These are phyloP conservation scores for Diaphora mendica DNA, from an alignment of 2,888 invertebrate species.

Conservation along the genomic window DNA sequence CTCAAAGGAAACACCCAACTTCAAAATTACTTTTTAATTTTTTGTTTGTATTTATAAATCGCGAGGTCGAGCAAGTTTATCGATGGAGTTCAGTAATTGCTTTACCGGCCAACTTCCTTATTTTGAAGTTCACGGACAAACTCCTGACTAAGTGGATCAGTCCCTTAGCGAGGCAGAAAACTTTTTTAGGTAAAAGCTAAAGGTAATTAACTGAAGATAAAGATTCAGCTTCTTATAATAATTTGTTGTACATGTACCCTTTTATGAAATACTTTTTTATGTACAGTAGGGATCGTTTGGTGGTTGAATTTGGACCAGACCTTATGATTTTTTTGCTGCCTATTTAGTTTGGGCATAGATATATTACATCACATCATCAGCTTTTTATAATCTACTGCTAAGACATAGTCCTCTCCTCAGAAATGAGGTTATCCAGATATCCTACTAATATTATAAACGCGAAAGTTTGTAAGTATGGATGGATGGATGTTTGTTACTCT, in stretches of 20 bases:
- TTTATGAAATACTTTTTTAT: not conserved
- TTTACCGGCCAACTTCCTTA: conserved; percentile 64
- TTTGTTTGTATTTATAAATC: conserved; percentile 56
- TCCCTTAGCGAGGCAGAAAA: conserved; percentile 54
- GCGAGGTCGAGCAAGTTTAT: conserved; percentile 46
- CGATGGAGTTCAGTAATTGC: conserved; percentile 63
- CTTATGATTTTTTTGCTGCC: not conserved
- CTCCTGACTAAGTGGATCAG: conserved; percentile 67
- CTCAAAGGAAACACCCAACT: conserved; percentile 26
- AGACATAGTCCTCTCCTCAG: too few relatives aligned
- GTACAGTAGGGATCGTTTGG: too few relatives aligned
- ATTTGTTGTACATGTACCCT: conserved; percentile 31
- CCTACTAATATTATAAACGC: too few relatives aligned
- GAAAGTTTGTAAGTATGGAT: too few relatives aligned
- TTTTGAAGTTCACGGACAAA: conserved; percentile 69
- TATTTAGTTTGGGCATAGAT: not conserved
- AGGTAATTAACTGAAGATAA: conserved; percentile 59
- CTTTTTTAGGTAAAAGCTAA: conserved; percentile 57
- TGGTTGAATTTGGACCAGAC: not conserved
- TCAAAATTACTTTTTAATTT: conserved; percentile 50
- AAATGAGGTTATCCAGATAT: too few relatives aligned
- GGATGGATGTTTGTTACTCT: too few relatives aligned
- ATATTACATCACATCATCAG: not conserved
- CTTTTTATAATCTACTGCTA: too few relatives aligned
- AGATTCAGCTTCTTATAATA: conserved; percentile 48